Evolutionary conservation across 2,113 vertebrate genomes (phyloP).

Genomic region (Varanus komodoensis): DNA sequence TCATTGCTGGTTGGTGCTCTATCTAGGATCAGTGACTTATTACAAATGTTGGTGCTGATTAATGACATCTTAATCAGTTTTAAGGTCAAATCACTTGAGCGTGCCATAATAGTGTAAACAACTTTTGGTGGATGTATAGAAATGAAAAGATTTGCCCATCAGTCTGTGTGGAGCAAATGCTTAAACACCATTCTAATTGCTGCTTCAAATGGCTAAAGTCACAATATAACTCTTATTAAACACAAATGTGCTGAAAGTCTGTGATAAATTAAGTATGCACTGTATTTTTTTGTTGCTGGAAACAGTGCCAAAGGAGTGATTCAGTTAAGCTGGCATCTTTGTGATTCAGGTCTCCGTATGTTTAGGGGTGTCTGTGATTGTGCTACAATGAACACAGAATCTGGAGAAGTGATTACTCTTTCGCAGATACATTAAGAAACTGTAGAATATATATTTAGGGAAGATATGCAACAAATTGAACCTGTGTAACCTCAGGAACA

Average conservation of each 20-base stretch:
- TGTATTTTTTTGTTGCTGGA: not conserved
- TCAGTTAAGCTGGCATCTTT: not conserved
- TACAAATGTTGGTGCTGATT: accelerated
- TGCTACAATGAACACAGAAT: not conserved
- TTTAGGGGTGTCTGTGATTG: not conserved
- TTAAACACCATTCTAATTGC: not conserved
- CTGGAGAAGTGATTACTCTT: not conserved
- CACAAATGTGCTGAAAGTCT: not conserved
- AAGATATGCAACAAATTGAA: not conserved
- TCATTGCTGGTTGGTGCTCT: not conserved
- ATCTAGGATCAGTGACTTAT: not conserved
- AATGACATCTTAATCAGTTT: accelerated
- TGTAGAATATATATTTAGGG: not conserved
- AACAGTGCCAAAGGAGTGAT: not conserved
- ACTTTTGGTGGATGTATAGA: accelerated
- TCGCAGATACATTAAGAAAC: not conserved
- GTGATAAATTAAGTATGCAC: not conserved
- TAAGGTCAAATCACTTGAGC: accelerated
- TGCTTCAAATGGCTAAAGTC: not conserved
- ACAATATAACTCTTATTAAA: not conserved
- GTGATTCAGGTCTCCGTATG: not conserved
- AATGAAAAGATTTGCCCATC: not conserved
- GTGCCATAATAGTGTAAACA: not conserved
- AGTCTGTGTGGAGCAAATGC: not conserved
- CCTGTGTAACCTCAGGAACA: not conserved